Base-by-base conservation (phyloP, 2,113 vertebrate species). In the Cyanoramphus novaezelandiae region DNA sequence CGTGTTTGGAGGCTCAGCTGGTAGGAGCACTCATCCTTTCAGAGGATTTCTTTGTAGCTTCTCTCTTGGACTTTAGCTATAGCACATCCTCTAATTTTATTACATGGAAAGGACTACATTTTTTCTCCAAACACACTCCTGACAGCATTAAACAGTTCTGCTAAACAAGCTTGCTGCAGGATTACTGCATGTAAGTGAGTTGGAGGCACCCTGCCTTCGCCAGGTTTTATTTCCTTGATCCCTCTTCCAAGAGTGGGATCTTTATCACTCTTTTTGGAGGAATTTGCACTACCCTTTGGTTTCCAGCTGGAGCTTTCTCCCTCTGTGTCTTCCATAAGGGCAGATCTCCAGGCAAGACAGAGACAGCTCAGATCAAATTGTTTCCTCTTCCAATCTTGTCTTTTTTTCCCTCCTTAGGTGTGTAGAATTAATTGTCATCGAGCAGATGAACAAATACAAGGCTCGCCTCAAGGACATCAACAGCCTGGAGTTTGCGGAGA, bases 371-470 rank as follows among this genome's bases (percentile, higher is more conserved):
- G 46, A 67, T 81, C 16, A 43, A 92, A 63, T 64, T 1, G 3
- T 67, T 53, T 94, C 76, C 28, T 23, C 62, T 35, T 85, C 53
- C n/a, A 57, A 84, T 72, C 93, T 95, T 96, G 47, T 49, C 21
- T 25, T 90, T 96, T 69, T 75, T 35, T 21, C 7, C 63, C 24
- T 20, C 57, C 27, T 53, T 62, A 99, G 99, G 74, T 99, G 99
- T 17, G 99, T 99, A 49, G 99, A 99, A 87, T 97, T 99, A 77
- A 99, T 99, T 77, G 98, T 99, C 93, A 97, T 98, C 7, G 99
- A 99, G 95, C 99, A 99, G 96, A 99, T 99, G 99, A 99, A 99
- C 97, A 99, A 99, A 95, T 99, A 99, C 95, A 99, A 97, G 89
- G 98, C 99, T 79, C 98, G 99, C 70, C 98, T 99, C 82, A 99